phyloP scores from a whole-genome alignment of 2,888 invertebrate species.

The Eristalis intricaria region DNA sequence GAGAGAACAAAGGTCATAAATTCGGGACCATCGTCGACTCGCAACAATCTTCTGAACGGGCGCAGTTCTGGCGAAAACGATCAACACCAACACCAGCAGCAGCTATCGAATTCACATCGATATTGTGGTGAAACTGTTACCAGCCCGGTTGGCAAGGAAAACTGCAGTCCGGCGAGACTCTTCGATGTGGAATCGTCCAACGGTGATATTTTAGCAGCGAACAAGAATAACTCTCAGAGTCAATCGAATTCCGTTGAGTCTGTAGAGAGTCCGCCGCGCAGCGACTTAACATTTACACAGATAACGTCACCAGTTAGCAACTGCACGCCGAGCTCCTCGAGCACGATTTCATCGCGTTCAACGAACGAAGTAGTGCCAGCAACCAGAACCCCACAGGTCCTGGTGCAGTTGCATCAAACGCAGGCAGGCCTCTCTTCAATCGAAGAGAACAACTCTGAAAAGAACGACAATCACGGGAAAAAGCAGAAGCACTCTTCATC shows the following conservation, averaged over 20 bases:
- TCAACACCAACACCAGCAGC: constrained; percentile 16
- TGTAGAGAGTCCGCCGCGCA: constrained; percentile 74
- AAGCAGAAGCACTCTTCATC: constrained; percentile 62
- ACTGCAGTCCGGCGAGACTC: constrained; percentile 71
- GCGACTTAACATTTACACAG: constrained; percentile 52
- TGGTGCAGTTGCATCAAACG: constrained; percentile 50
- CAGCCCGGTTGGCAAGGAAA: constrained; percentile 73
- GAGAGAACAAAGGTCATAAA: constrained; percentile 67
- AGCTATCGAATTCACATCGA: constrained; percentile 74
- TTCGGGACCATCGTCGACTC: constrained; percentile 80
- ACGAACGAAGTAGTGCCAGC: constrained; percentile 51
- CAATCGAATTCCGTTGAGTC: constrained; percentile 39
- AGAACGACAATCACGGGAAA: constrained; percentile 64
- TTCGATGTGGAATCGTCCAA: constrained; percentile 42
- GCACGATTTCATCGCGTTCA: constrained; percentile 21
- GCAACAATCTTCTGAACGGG: constrained; percentile 79
- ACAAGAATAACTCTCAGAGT: constrained; percentile 44
- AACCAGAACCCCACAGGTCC: constrained; percentile 42
- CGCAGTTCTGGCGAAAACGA: constrained; percentile 54
- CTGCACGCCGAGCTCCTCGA: constrained; percentile 57
- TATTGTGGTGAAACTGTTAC: constrained; percentile 80
- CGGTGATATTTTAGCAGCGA: constrained; percentile 33
- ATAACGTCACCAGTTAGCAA: constrained; percentile 48
- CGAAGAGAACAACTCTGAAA: constrained; percentile 42
- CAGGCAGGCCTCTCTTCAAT: constrained; percentile 3